These are phyloP conservation scores for Ovis canadensis DNA, from an alignment of 2,113 vertebrate genomes.

Conservation along the genomic window DNA sequence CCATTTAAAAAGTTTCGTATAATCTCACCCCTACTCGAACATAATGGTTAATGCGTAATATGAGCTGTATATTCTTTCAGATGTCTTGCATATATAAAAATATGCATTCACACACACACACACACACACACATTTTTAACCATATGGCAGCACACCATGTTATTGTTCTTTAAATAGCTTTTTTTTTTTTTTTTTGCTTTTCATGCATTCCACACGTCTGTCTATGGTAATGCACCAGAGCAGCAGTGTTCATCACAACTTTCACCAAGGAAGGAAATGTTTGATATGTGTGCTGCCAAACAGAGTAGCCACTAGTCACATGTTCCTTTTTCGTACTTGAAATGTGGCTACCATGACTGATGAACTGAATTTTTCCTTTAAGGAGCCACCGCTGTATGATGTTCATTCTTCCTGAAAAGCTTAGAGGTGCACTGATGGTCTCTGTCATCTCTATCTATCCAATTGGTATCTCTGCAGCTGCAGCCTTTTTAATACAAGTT, in stretches of 20 bases:
- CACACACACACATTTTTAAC: not conserved
- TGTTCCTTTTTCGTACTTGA: not conserved
- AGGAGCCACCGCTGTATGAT: not conserved
- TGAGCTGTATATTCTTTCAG: not conserved
- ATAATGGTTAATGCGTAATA: not conserved
- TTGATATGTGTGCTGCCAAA: not conserved
- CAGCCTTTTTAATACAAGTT: not conserved
- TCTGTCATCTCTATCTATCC: not conserved
- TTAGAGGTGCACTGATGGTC: not conserved
- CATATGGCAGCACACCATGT: not conserved
- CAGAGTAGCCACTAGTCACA: not conserved
- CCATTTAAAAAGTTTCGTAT: not conserved
- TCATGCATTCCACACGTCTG: not conserved
- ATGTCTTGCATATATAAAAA: not conserved
- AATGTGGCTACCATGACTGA: not conserved
- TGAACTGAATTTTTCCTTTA: not conserved
- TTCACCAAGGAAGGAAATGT: not conserved
- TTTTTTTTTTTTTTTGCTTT: not conserved
- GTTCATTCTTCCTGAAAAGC: not conserved
- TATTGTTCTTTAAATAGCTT: not conserved
- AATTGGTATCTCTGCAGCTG: not conserved
- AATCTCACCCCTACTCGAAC: not conserved
- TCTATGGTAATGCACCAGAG: too few species aligned
- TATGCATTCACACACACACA: not conserved
- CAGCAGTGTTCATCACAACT: not conserved